Conservation (phyloP, 2,113 vertebrate species). For the Tapirus terrestris region DNA sequence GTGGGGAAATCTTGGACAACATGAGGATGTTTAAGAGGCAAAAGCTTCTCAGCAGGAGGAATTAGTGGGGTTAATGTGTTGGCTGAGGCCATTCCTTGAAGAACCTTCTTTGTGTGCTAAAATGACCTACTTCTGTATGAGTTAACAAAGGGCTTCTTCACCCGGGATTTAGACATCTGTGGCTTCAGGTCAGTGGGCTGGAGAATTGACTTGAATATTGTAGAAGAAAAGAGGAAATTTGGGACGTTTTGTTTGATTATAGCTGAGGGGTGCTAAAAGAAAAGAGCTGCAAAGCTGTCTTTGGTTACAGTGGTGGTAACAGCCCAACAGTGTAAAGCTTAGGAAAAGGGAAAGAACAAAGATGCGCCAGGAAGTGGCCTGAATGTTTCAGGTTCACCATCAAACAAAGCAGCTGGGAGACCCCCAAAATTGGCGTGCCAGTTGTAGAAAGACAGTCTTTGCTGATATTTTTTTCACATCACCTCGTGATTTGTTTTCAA, state of each 20-base stretch:
- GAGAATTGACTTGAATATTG: slow-evolving; percentile 62
- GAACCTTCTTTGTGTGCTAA: neutral
- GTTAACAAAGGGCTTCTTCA: slow-evolving; percentile 45
- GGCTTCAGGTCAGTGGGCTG: slow-evolving; percentile 46
- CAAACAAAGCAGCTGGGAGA: neutral
- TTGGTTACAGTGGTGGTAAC: slow-evolving; percentile 20
- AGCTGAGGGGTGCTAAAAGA: slow-evolving; percentile 7
- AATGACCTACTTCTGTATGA: slow-evolving; percentile 1
- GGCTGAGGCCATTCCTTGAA: neutral
- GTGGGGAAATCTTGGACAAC: neutral
- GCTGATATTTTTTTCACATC: neutral
- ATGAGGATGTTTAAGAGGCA: neutral
- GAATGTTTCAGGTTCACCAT: neutral
- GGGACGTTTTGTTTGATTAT: slow-evolving; percentile 55
- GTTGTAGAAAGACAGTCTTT: neutral
- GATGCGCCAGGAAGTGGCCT: neutral
- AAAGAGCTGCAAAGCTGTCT: neutral
- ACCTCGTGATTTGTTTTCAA: neutral
- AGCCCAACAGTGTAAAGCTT: neutral
- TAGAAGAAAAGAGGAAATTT: slow-evolving; percentile 19
- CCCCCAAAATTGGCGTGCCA: neutral
- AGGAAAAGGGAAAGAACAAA: neutral
- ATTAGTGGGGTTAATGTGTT: neutral
- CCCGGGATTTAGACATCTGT: slow-evolving; percentile 44
- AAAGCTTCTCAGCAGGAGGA: neutral